Evolutionary conservation across 2,888 invertebrate genomes (phyloP), one percentile per base, ranked within the genome.

Genomic region (Gryllus longicercus): DNA sequence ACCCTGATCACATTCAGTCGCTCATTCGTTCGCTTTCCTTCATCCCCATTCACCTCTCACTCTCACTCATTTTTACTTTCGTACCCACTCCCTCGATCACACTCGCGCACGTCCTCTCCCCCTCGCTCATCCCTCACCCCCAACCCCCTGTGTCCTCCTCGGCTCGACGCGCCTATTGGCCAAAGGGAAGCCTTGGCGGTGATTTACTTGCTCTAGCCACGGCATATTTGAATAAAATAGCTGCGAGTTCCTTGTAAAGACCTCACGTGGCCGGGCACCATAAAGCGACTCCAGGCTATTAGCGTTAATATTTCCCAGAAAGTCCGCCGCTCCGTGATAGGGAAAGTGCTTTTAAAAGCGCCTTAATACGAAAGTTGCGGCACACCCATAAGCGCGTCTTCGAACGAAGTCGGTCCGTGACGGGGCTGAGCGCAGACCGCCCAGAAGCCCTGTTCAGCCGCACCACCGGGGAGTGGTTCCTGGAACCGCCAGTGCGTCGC

Each of bases 231-330:
- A 63, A 63, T 63, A 63, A 63, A 63, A 63, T 63, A 63, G n/a
- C 63, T 18, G n/a, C 63, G 16, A 63, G 63, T 63, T 63, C 63
- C 63, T 63, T 63, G 63, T 63, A 63, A 18, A 63, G 63, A 38
- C 63, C 63, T 63, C 63, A 63, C 63, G 63, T 63, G 63, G 63
- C 11, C n/a, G 12, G 16, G n/a, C 1, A 16, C 63, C 14, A 63
- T 63, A 63, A 63, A 63, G 63, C 4, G 63, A 8, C 63, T 63
- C n/a, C 63, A 4, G 63, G 63, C 63, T 63, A 63, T 63, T 63
- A 63, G 63, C 63, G 63, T 63, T 14, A 63, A 63, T 63, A 63
- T 63, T 63, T 63, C 63, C n/a, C 63, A 63, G 63, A 63, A 63
- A 63, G n/a, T 16, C 4, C 14, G 63, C 16, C 5, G 12, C 16